These are phyloP conservation scores for Neelides folsomi DNA, from an alignment of 2,888 invertebrate species.

Conservation along the genomic window DNA sequence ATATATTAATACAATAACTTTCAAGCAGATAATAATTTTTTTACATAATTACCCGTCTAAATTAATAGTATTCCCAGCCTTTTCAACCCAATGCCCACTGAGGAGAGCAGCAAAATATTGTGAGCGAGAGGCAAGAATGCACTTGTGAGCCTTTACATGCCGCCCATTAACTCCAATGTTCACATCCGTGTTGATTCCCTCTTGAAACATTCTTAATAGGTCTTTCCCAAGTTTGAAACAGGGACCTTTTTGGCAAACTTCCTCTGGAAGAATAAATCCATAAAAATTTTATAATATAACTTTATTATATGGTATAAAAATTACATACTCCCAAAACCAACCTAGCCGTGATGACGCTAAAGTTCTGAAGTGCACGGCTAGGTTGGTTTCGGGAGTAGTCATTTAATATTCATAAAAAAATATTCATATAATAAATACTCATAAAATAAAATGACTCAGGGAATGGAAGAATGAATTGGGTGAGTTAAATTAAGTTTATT, in stretches of 20 bases:
- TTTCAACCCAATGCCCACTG: constrained; percentile 71
- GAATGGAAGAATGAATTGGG: neutral
- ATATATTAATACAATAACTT: no score
- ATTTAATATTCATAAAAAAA: no score
- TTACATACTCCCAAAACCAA: no score
- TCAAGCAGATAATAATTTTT: neutral
- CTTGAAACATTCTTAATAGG: constrained; percentile 75
- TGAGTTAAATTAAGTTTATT: neutral
- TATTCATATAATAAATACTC: no score
- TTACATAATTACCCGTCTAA: constrained; percentile 54
- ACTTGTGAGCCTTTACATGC: constrained; percentile 76
- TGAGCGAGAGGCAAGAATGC: constrained; percentile 77
- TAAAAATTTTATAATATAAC: no score
- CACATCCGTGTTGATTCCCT: constrained; percentile 80
- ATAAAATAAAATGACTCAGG: no score
- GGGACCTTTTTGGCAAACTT: constrained; percentile 35
- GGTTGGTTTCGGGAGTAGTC: no score
- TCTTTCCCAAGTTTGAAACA: constrained; percentile 65
- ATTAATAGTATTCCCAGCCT: constrained; percentile 65
- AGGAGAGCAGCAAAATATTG: constrained; percentile 85
- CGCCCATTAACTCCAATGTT: constrained; percentile 69
- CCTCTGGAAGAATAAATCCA: constrained; percentile 13
- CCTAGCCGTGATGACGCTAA: no score
- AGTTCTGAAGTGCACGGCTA: no score
- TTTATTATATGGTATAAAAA: no score